Conservation (phyloP, 2,888 invertebrate genomes). For the Beris chalybata region DNA sequence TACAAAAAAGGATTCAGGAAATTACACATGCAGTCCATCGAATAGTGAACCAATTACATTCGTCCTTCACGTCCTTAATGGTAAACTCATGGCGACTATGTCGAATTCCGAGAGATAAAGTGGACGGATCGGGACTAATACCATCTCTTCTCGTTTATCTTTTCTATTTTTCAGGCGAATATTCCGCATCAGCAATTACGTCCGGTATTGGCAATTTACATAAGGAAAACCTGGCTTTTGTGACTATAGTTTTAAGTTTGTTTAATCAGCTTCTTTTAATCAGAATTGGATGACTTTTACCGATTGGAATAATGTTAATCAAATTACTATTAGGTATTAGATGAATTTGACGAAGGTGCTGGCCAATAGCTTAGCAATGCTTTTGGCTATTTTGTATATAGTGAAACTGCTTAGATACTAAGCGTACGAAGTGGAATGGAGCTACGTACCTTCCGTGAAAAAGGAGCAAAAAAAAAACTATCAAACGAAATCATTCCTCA, state of each 20-base stretch:
- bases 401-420: slow-evolving; percentile 6
- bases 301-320: background rate
- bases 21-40: slow-evolving; percentile 94
- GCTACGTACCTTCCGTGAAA: no score
- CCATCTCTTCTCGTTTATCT: slow-evolving; percentile 16
- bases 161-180: slow-evolving; percentile 48
- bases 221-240: slow-evolving; percentile 3
- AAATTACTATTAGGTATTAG: background rate
- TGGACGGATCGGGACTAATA: slow-evolving; percentile 13
- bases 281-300: no score
- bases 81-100: slow-evolving; percentile 58
- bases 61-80: slow-evolving; percentile 87
- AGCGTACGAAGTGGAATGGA: background rate
- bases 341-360: slow-evolving; percentile 7
- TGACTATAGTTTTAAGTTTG: background rate
- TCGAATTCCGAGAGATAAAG: slow-evolving; percentile 16
- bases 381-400: slow-evolving; percentile 14
- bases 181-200: slow-evolving; percentile 57
- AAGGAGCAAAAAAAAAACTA: no score
- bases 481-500: no score
- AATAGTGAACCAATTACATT: slow-evolving; percentile 89
- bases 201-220: slow-evolving; percentile 45
- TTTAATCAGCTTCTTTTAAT: no score
- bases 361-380: background rate
- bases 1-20: slow-evolving; percentile 60